Percentiles rank a stretch among this genome's conserved stretches.
Evolutionary conservation across 2,888 invertebrate species (phyloP).

Genomic region (Pyrrhia umbra): DNA sequence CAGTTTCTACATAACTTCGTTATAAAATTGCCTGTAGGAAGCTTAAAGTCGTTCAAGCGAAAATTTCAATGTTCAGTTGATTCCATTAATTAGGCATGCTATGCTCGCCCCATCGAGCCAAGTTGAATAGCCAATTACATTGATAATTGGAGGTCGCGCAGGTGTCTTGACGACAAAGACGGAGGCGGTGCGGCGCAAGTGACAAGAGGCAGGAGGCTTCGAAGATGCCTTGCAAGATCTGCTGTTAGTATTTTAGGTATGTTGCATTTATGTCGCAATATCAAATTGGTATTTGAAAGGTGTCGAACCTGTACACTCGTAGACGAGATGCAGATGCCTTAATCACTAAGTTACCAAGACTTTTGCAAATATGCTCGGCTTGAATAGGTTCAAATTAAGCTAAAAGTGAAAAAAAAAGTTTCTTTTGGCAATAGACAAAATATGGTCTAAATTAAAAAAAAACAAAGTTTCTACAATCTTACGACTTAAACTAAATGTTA

Average conservation of each 20-base stretch:
- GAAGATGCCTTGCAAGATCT: not conserved
- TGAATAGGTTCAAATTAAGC: too few species aligned
- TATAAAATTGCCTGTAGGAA: conserved; percentile 69
- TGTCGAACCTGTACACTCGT: too few species aligned
- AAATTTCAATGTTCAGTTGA: conserved; percentile 88
- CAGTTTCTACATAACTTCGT: conserved; percentile 74
- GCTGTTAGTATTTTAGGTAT: too few species aligned
- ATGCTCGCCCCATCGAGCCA: conserved; percentile 82
- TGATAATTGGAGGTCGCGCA: conserved; percentile 88
- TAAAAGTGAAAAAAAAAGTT: too few species aligned
- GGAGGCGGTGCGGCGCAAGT: conserved; percentile 55
- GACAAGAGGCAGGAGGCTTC: conserved; percentile 2
- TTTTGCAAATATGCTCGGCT: too few species aligned
- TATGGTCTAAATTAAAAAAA: not conserved
- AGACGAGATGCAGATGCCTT: too few species aligned
- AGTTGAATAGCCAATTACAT: conserved; percentile 89
- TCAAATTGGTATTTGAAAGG: too few species aligned
- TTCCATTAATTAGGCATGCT: conserved; percentile 87
- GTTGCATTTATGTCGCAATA: too few species aligned
- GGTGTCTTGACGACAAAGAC: conserved; percentile 84
- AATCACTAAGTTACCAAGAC: too few species aligned
- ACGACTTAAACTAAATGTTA: conserved; percentile 28
- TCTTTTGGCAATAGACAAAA: too few species aligned
- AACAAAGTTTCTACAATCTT: conserved; percentile 19
- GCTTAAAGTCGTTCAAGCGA: conserved; percentile 78